phyloP scores from a whole-genome alignment of 2,888 invertebrate species.

The Girardia tigrina region DNA sequence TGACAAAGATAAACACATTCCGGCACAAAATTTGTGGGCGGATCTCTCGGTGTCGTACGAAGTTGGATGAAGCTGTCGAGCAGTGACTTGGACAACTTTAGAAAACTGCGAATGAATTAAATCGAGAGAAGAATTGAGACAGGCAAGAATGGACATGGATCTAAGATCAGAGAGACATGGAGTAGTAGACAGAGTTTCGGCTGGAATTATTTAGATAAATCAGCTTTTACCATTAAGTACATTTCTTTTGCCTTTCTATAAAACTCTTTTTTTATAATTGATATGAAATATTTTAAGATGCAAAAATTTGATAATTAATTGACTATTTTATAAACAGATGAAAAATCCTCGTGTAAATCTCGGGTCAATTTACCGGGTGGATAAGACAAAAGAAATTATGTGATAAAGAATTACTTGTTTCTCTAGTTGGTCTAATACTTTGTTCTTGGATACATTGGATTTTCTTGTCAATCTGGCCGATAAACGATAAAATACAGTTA shows the following conservation, averaged over 20 bases:
- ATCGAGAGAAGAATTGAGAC: neutral
- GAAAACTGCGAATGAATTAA: neutral
- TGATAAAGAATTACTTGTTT: no score
- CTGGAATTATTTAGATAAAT: no score
- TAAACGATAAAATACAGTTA: neutral
- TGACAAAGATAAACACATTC: neutral
- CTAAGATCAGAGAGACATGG: neutral
- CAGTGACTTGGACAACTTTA: neutral
- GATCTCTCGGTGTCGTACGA: conserved; percentile 7
- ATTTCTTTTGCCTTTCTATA: no score
- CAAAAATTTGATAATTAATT: no score
- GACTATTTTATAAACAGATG: no score
- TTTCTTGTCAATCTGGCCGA: neutral
- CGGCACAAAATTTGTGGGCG: neutral
- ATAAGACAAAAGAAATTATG: no score
- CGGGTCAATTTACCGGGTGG: no score
- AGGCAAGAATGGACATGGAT: neutral
- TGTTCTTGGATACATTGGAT: conserved; percentile 23
- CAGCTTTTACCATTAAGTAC: no score
- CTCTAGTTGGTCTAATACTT: neutral
- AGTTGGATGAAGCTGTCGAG: neutral
- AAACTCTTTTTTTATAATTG: no score
- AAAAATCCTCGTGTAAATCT: no score
- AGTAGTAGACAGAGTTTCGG: neutral
- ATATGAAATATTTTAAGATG: no score